These are phyloP conservation scores for Xenopus borealis DNA, from an alignment of 2,113 vertebrate genomes.

Conservation along the genomic window DNA sequence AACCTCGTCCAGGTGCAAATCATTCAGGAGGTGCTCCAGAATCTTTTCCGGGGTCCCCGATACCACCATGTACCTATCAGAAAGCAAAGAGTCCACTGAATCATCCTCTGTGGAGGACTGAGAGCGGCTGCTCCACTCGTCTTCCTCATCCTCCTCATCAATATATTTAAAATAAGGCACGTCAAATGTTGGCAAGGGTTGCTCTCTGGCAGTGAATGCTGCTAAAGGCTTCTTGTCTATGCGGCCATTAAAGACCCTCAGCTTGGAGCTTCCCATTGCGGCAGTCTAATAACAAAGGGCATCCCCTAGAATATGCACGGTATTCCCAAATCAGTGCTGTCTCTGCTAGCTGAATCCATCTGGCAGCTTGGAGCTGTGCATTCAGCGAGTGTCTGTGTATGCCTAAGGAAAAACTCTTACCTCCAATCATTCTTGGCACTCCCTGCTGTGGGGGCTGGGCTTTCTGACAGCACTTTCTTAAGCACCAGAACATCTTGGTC, in stretches of 20 bases:
- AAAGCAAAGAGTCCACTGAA: conserved; percentile 82
- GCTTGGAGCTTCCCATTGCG: conserved; percentile 79
- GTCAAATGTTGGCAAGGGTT: conserved; percentile 87
- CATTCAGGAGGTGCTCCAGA: conserved; percentile 87
- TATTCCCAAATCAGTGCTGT: conserved; percentile 54
- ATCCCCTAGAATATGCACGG: conserved; percentile 58
- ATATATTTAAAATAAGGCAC: conserved; percentile 98
- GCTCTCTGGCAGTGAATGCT: conserved; percentile 66
- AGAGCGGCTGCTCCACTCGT: conserved; percentile 89
- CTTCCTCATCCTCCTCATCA: conserved; percentile 85
- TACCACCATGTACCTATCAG: conserved; percentile 89
- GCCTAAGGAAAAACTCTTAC: conserved; percentile 62
- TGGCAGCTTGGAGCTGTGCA: conserved; percentile 66
- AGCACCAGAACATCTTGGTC: conserved; percentile 81
- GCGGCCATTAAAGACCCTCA: conserved; percentile 67
- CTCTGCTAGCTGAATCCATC: conserved; percentile 62
- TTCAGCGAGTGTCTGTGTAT: conserved; percentile 61
- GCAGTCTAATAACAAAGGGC: conserved; percentile 58
- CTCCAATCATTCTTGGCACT: conserved; percentile 62
- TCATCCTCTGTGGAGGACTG: conserved; percentile 90
- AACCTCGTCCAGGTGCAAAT: conserved; percentile 81
- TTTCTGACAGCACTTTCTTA: conserved; percentile 76
- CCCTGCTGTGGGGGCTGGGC: conserved; percentile 73
- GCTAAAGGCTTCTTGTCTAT: conserved; percentile 69
- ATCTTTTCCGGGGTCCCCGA: conserved; percentile 92